These are phyloP conservation scores for Eleutherodactylus coqui DNA, from an alignment of 2,797 vertebrate genomes.

Conservation along the genomic window DNA sequence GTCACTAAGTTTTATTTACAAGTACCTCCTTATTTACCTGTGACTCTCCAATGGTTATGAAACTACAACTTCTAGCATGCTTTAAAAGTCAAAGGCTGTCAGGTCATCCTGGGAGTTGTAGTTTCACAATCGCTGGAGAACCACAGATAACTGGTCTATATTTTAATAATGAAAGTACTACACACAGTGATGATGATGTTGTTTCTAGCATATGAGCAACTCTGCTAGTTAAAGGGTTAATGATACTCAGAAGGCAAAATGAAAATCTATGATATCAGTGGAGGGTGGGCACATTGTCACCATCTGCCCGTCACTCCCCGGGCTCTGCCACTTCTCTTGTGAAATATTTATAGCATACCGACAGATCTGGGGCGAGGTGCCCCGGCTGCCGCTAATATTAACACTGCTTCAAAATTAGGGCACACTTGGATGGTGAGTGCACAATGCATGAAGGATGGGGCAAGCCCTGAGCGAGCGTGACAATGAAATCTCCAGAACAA, in stretches of 20 bases:
- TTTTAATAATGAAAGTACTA: not conserved
- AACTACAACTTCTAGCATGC: too few relatives aligned
- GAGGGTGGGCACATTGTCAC: constrained; percentile 15
- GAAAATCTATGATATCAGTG: not conserved
- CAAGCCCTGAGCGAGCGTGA: too few relatives aligned
- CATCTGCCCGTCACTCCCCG: constrained; percentile 26
- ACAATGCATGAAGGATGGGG: not conserved
- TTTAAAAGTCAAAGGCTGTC: too few relatives aligned
- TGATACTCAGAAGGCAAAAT: not conserved
- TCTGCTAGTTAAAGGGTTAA: not conserved
- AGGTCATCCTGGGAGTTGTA: not conserved
- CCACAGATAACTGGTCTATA: not conserved
- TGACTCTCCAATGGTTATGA: too few relatives aligned
- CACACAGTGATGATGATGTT: too few relatives aligned
- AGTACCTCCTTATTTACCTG: too few relatives aligned
- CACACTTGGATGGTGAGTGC: not conserved
- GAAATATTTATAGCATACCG: constrained; percentile 22
- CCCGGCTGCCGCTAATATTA: constrained; percentile 6
- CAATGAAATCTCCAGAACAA: too few relatives aligned
- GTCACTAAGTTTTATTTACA: too few relatives aligned
- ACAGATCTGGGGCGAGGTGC: constrained; percentile 49
- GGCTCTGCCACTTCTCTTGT: not conserved
- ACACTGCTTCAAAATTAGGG: constrained; percentile 5
- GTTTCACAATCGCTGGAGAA: not conserved
- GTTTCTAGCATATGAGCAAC: too few relatives aligned